These are phyloP conservation scores for Eristalis pertinax DNA, from an alignment of 2,888 invertebrate species.

Conservation along the genomic window DNA sequence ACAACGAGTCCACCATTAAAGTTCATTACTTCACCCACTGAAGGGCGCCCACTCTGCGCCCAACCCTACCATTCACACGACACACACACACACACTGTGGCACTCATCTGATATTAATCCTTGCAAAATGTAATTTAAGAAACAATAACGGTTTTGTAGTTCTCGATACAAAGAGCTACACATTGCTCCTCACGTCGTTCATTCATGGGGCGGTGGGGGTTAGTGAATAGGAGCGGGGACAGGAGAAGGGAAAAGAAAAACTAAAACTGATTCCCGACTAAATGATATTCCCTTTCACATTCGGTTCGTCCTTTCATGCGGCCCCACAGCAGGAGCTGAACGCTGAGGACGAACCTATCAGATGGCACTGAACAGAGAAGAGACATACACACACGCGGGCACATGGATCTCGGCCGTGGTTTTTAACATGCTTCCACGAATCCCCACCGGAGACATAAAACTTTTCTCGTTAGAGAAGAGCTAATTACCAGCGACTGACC, in stretches of 20 bases:
- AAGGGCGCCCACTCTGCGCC: not conserved
- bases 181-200: not conserved
- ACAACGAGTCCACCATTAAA: slow-evolving; percentile 62
- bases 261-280: slow-evolving; percentile 33
- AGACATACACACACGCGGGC: not conserved
- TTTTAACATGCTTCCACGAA: slow-evolving; percentile 51
- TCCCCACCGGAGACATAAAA: slow-evolving; percentile 68
- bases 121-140: slow-evolving; percentile 71
- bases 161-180: slow-evolving; percentile 47
- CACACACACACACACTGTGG: not conserved
- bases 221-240: not conserved
- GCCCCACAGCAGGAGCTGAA: not conserved
- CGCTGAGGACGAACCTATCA: slow-evolving; percentile 29
- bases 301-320: slow-evolving; percentile 24
- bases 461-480: slow-evolving; percentile 69
- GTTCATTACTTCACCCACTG: slow-evolving; percentile 49
- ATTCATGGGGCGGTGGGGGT: not conserved
- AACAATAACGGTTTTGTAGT: slow-evolving; percentile 63
- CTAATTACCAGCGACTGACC: slow-evolving; percentile 69
- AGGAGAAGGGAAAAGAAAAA: not conserved
- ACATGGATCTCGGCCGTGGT: slow-evolving; percentile 12
- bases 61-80: not conserved
- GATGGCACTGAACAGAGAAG: slow-evolving; percentile 13
- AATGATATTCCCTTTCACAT: slow-evolving; percentile 46
- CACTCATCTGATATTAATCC: slow-evolving; percentile 59